Conservation (phyloP, 2,113 vertebrate genomes). For the Octodon degus region DNA sequence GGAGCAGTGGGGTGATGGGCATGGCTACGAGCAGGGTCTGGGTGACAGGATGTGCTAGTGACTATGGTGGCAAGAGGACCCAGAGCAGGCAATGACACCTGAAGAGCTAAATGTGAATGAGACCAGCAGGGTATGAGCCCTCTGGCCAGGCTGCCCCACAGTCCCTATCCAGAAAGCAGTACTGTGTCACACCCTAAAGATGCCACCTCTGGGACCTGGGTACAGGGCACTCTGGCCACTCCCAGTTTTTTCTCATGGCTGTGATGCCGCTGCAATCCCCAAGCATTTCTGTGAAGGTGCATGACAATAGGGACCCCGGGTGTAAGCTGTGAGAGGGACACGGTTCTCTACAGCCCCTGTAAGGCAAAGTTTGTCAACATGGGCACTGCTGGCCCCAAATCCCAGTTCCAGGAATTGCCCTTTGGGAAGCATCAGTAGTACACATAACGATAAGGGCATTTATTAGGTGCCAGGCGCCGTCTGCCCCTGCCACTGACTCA, state of each 20-base stretch:
- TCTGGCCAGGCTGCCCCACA: rapidly evolving
- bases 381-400: rapidly evolving
- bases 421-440: not conserved
- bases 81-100: rapidly evolving
- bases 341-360: rapidly evolving
- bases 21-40: not conserved
- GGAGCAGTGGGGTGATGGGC: not conserved
- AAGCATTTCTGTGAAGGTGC: rapidly evolving
- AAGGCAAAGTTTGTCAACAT: rapidly evolving
- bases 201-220: rapidly evolving
- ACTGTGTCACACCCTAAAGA: rapidly evolving
- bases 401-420: not conserved
- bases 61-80: rapidly evolving
- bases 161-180: rapidly evolving
- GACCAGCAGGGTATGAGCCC: rapidly evolving
- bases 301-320: rapidly evolving
- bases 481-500: not conserved
- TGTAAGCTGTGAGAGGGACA: rapidly evolving
- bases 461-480: not conserved
- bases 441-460: rapidly evolving
- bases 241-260: rapidly evolving
- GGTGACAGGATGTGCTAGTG: not conserved
- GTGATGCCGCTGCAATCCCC: rapidly evolving
- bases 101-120: rapidly evolving
- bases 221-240: rapidly evolving